These are phyloP conservation scores for Dromaius novaehollandiae DNA, from an alignment of 2,113 vertebrate genomes.

Conservation along the genomic window DNA sequence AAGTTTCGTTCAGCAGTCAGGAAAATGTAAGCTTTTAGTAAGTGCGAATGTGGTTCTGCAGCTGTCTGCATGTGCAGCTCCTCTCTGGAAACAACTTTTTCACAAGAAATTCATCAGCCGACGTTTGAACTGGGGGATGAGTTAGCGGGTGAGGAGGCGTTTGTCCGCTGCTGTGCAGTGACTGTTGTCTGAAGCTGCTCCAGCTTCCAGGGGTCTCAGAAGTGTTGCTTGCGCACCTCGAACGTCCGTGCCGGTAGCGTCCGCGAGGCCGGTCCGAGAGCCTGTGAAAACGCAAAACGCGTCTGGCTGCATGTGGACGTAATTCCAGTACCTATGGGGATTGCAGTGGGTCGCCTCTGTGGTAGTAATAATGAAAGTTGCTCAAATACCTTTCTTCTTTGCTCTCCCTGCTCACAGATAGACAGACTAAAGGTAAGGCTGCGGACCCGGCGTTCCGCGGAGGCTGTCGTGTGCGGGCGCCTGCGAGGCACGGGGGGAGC, in stretches of 20 bases:
- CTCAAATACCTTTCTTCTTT: slow-evolving; percentile 29
- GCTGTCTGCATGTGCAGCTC: neutral
- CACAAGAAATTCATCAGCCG: neutral
- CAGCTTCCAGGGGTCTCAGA: neutral
- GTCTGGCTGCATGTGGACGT: too few relatives aligned
- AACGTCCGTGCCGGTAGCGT: neutral
- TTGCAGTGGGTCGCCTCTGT: neutral
- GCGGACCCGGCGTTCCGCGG: accelerated
- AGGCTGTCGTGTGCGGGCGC: neutral
- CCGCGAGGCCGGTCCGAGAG: neutral
- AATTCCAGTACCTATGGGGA: neutral
- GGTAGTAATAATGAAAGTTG: neutral
- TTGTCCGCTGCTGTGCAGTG: neutral
- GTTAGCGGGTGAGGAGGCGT: too few relatives aligned
- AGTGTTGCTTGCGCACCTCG: neutral
- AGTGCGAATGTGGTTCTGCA: neutral
- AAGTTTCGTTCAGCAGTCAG: neutral
- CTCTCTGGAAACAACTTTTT: neutral
- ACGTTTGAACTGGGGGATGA: too few relatives aligned
- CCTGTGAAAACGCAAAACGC: neutral
- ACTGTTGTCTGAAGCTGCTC: too few relatives aligned
- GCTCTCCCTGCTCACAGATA: slow-evolving; percentile 71
- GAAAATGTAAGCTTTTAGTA: too few relatives aligned
- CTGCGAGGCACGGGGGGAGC: too few relatives aligned
- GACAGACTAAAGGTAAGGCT: slow-evolving; percentile 79